Conservation (phyloP, 2,888 invertebrate genomes). For the Drosophila suboccidentalis region DNA sequence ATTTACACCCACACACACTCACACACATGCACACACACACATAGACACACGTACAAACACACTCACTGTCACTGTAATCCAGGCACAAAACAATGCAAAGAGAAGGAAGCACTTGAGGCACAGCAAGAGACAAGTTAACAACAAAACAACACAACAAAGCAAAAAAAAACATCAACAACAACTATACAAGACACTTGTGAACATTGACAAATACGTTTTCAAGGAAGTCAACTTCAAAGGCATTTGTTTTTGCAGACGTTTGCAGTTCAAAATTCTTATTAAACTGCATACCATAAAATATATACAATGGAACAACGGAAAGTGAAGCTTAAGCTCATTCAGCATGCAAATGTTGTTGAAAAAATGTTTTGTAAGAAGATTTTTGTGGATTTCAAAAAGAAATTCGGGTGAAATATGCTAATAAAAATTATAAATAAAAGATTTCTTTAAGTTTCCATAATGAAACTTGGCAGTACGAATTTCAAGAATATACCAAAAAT, state of each 20-base stretch:
- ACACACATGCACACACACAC: not conserved
- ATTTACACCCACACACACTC: conserved; percentile 11
- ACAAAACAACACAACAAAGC: conserved; percentile 26
- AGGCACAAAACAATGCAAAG: conserved; percentile 65
- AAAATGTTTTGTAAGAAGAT: conserved; percentile 9
- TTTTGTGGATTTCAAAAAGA: not conserved
- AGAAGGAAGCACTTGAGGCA: conserved; percentile 49
- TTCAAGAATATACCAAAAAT: too few relatives aligned
- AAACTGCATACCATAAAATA: conserved; percentile 26
- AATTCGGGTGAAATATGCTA: too few relatives aligned
- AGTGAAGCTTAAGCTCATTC: not conserved
- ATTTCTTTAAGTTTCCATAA: too few relatives aligned
- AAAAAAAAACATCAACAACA: conserved; percentile 3
- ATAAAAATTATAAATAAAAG: too few relatives aligned
- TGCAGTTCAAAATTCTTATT: conserved; percentile 34
- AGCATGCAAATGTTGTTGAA: not conserved
- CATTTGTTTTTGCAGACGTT: conserved; percentile 47
- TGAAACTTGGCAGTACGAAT: too few relatives aligned
- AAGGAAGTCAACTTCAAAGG: conserved; percentile 56
- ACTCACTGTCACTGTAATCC: conserved; percentile 25
- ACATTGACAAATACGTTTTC: conserved; percentile 71
- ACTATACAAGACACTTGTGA: conserved; percentile 47
- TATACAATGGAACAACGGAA: conserved; percentile 17
- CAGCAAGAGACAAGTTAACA: conserved; percentile 23
- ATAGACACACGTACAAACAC: not conserved